Conservation (phyloP, 1,140 invertebrate genomes). For the Cherax destructor region DNA sequence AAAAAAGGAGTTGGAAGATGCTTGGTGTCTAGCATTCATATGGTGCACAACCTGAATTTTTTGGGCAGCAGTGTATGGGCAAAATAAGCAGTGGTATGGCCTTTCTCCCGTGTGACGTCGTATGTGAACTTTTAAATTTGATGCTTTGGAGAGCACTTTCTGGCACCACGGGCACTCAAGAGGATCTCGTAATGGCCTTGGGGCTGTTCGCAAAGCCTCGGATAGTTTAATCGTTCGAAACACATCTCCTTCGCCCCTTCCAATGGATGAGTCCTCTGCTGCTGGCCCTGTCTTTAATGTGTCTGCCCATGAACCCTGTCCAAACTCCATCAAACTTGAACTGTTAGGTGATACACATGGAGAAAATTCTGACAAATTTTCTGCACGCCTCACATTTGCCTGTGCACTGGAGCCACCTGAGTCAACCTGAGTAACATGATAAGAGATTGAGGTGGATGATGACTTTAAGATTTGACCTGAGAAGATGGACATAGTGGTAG, state of each 20-base stretch:
- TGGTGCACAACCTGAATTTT: conserved; percentile 61
- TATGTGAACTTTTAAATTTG: conserved; percentile 59
- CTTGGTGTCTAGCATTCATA: conserved; percentile 61
- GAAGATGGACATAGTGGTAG: conserved; percentile 22
- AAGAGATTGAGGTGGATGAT: conserved; percentile 1
- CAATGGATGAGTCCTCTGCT: neutral
- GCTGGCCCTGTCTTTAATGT: neutral
- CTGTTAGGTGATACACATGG: neutral
- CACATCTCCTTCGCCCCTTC: conserved; percentile 2
- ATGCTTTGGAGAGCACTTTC: conserved; percentile 58
- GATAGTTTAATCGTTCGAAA: neutral
- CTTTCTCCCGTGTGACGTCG: conserved; percentile 57
- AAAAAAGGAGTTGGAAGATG: conserved; percentile 26
- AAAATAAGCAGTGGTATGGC: conserved; percentile 57
- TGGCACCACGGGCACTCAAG: conserved; percentile 56
- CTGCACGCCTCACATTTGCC: neutral
- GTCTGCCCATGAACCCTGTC: neutral
- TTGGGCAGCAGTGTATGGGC: conserved; percentile 56
- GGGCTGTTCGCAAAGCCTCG: neutral
- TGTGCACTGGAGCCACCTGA: conserved; percentile 1
- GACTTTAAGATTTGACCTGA: conserved; percentile 5
- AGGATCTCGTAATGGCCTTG: conserved; percentile 17
- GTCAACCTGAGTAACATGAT: neutral
- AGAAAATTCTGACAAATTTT: neutral
- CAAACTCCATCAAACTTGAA: neutral